Base-by-base conservation (phyloP, 2,797 vertebrate genomes). In the Malurus leucopterus region DNA sequence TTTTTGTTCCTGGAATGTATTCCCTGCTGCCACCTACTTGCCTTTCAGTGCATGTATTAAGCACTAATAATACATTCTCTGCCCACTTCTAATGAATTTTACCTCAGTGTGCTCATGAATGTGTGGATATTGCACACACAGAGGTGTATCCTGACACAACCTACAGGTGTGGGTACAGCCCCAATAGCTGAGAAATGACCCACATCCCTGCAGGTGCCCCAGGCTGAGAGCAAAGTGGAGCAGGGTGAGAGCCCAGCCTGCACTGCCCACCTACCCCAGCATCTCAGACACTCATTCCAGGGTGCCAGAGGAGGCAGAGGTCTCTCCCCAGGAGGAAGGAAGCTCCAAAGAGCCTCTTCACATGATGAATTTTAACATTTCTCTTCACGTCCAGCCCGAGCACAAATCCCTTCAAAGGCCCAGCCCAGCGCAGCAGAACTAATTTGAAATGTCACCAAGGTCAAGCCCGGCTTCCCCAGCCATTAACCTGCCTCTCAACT, bases 401-500 rank as follows among this genome's bases (percentile, higher is more conserved):
- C 23, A 36, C 82, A 92, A 94, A 95, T 93, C 95, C 90, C 93
- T 96, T 96, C 95, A 96, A 96, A 97, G 95, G 95, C 84, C 80
- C 94, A 84, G 93, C 90, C 88, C 95, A 95, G 91, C 4, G 50
- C 94, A 97, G 96, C 97, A 96, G 96, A 97, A 97, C 96, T 97
- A 96, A 97, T 97, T 96, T 96, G 96, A 97, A 96, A 97, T 97
- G 97, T 97, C 97, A 96, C 91, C 13, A 58, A 97, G 97, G 96
- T 97, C 96, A 97, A 95, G 93, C 95, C 93, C 4, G 0, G 93
- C 92, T 96, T 95, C 94, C 92, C 93, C 92, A 93, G 94, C 93
- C 94, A 95, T 95, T 95, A 96, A 91, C 91, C 95, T 92, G 89
- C 90, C 96, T 96, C 95, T 95, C 95, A 91, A 93, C 95, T 96